These are phyloP conservation scores for Mastomys coucha DNA, from an alignment of 2,113 vertebrate genomes.

Conservation along the genomic window DNA sequence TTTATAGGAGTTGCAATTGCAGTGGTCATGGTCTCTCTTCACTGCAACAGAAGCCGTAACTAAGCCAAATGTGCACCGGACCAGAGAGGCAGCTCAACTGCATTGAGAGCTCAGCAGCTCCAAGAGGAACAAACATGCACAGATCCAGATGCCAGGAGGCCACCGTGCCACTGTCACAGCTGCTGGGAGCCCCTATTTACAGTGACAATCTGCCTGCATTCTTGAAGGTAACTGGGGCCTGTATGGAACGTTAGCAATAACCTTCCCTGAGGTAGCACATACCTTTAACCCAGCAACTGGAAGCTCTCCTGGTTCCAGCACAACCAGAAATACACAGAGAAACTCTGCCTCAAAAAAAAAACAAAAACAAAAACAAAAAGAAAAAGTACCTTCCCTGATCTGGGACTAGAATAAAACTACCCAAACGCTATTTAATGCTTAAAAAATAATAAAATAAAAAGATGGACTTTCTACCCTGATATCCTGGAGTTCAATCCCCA, in stretches of 20 bases:
- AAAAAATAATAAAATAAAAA: background rate
- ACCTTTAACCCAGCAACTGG: background rate
- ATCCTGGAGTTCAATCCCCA: background rate
- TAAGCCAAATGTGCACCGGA: background rate
- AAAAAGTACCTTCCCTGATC: background rate
- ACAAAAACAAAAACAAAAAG: background rate
- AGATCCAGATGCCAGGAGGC: background rate
- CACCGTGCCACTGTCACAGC: background rate
- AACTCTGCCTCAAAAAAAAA: background rate
- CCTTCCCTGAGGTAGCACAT: background rate
- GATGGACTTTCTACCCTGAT: background rate
- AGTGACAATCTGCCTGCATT: background rate
- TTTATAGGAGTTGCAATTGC: background rate
- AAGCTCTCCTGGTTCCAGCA: background rate
- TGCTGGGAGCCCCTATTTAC: background rate
- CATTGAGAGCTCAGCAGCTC: accelerated
- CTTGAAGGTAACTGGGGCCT: background rate
- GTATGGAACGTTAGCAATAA: background rate
- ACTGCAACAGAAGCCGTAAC: background rate
- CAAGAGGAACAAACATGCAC: background rate
- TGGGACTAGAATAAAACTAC: background rate
- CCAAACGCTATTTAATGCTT: background rate
- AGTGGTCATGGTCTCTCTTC: background rate
- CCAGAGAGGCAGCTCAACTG: background rate
- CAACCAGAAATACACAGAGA: background rate